These are phyloP conservation scores for Lepeophtheirus salmonis DNA, from an alignment of 1,140 invertebrate species.

Conservation along the genomic window DNA sequence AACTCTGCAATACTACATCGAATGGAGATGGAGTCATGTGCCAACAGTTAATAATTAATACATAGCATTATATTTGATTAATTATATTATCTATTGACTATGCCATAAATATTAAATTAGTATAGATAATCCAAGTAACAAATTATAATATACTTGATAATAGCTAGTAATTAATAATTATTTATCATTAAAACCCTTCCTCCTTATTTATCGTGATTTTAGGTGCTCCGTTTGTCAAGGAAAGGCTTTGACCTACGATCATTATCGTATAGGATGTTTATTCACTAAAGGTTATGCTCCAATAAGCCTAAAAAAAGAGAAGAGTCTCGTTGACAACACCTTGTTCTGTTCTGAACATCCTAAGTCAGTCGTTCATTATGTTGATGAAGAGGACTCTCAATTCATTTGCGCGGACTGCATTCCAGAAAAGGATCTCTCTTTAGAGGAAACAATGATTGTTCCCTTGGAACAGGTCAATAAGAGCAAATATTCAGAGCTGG, in stretches of 20 bases:
- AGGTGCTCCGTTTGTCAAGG: not conserved
- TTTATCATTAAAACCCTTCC: too few relatives aligned
- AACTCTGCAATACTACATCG: not conserved
- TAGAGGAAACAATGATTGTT: not conserved
- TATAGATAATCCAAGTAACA: too few relatives aligned
- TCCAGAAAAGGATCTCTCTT: not conserved
- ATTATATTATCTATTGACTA: too few relatives aligned
- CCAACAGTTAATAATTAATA: too few relatives aligned
- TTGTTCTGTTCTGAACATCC: not conserved
- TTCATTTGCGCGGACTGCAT: not conserved
- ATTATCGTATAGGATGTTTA: not conserved
- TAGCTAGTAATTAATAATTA: too few relatives aligned
- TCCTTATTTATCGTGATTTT: too few relatives aligned
- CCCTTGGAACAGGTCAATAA: not conserved
- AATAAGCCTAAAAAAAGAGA: not conserved
- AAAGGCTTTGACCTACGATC: not conserved
- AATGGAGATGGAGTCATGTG: not conserved
- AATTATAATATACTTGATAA: too few relatives aligned
- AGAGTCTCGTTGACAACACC: not conserved
- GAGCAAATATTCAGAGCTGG: not conserved
- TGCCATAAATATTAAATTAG: too few relatives aligned
- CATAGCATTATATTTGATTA: too few relatives aligned
- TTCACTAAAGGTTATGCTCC: not conserved
- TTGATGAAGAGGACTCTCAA: not conserved
- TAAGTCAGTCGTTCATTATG: not conserved